Percentiles rank a stretch among this genome's conserved stretches.
Conservation (phyloP, 2,888 invertebrate genomes). For the Drosophila ochracea region DNA sequence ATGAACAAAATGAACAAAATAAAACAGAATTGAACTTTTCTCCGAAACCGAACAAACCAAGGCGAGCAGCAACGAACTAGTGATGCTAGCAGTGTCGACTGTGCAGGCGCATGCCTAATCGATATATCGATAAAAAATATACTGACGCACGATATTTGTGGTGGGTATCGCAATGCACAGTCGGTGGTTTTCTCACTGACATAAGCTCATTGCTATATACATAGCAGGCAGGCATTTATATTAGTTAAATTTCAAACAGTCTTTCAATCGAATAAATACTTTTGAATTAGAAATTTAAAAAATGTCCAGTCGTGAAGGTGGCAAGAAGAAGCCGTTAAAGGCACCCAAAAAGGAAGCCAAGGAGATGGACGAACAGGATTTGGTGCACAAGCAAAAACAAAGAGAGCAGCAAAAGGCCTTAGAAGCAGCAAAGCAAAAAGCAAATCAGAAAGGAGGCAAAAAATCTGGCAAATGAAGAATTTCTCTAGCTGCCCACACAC, state of each 20-base stretch:
- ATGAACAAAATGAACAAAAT: constrained; percentile 59
- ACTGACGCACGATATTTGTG: constrained; percentile 5
- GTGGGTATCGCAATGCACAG: not conserved
- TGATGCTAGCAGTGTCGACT: constrained; percentile 24
- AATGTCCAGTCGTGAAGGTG: constrained; percentile 95
- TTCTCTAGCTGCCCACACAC: not conserved
- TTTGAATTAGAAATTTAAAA: not conserved
- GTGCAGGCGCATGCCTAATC: not conserved
- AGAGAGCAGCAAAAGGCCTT: constrained; percentile 95
- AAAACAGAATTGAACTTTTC: constrained; percentile 56
- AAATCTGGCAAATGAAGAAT: constrained; percentile 14
- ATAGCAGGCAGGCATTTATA: not conserved
- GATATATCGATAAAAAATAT: constrained; percentile 13
- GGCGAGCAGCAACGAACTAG: constrained; percentile 58
- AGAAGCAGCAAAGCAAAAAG: constrained; percentile 93
- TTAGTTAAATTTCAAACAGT: not conserved
- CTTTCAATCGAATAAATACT: not conserved
- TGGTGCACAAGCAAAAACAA: constrained; percentile 93
- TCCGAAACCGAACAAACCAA: constrained; percentile 57
- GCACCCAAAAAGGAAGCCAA: constrained; percentile 92
- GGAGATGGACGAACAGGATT: constrained; percentile 90
- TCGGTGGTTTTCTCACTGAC: constrained; percentile 11
- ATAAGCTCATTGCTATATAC: not conserved
- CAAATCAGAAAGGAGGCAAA: constrained; percentile 16
- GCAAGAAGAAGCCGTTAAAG: constrained; percentile 97